Evolutionary conservation across 1,140 invertebrate species (phyloP).

Genomic region (Chrysomallon squamiferum): DNA sequence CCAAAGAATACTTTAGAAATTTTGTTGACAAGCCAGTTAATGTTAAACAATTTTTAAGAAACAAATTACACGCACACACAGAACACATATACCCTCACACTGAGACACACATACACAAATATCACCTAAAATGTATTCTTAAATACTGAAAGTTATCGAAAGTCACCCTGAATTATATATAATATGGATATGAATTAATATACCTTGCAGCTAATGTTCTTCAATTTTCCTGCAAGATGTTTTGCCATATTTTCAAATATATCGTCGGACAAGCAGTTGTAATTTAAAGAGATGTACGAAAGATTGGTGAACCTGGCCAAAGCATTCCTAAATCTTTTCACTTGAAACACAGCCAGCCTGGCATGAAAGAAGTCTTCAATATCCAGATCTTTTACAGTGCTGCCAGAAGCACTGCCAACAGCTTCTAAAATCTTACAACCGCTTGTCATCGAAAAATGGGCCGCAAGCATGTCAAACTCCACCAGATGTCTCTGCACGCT

Average conservation of each 20-base stretch:
- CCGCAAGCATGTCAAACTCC: slow-evolving; percentile 24
- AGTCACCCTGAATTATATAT: too few relatives aligned
- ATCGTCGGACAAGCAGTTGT: slow-evolving; percentile 30
- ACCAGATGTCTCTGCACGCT: slow-evolving; percentile 14
- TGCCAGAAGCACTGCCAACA: slow-evolving; percentile 19
- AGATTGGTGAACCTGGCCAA: slow-evolving; percentile 22
- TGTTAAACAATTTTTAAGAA: too few relatives aligned
- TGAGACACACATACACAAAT: too few relatives aligned
- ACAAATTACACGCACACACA: too few relatives aligned
- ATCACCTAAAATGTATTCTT: too few relatives aligned
- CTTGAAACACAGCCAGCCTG: slow-evolving; percentile 18
- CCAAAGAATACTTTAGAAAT: too few relatives aligned
- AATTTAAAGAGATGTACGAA: slow-evolving; percentile 26
- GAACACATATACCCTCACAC: too few relatives aligned
- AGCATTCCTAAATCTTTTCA: slow-evolving; percentile 12
- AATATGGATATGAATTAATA: too few relatives aligned
- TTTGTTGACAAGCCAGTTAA: too few relatives aligned
- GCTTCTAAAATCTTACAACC: slow-evolving; percentile 20
- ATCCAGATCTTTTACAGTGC: slow-evolving; percentile 19
- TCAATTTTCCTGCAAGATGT: slow-evolving; percentile 24
- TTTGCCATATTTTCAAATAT: slow-evolving; percentile 24
- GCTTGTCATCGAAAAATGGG: slow-evolving; percentile 11
- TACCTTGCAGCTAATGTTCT: slow-evolving; percentile 6
- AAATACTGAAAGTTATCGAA: too few relatives aligned
- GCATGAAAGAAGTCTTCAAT: slow-evolving; percentile 36